Base-by-base conservation (phyloP, 2,888 invertebrate species). In the Caenorhabditis wallacei region DNA sequence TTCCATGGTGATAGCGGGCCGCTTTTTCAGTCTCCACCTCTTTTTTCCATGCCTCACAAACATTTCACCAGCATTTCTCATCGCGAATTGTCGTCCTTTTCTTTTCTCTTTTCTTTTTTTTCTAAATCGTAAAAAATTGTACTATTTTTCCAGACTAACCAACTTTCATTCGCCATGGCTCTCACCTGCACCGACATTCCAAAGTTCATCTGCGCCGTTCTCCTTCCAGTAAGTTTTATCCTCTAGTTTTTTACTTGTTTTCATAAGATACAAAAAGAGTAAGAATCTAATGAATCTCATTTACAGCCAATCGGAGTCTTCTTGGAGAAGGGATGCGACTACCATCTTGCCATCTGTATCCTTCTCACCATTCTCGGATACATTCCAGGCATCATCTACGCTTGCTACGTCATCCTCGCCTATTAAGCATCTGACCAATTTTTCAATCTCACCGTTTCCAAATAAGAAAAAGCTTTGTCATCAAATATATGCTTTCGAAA, bases 341-440 rank as follows among this genome's bases (percentile, higher is more conserved):
- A 85, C 61, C 85, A 88, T 63, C 71, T 88, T 68, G 86, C 86
- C 51, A 88, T 88, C 80, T 80, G 79, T 74, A 88, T 88, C 57
- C 83, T 88, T 18, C 85, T 88, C 64, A 88, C 88, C 18, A 80
- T 88, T 16, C 87, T 88, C 54, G 88, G 88, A 63, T 88, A 86
- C 82, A 88, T 88, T 37, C 88, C 88, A 18, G 88, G 88, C 48
- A 84, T 87, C 70, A 87, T 88, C 64, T 79, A 88, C 72, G 88
- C 88, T 37, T 79, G 79, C 71, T 79, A 79, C 57, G 30, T 71
- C 71, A 79, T 71, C 66, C 64, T 79, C 51, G 79, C 79, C 57
- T 66, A 79, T 57, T 71, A 71, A 78, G 56, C 35, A 46, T 43
- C 13, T 30, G 13, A 56, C n/a, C 11, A 26, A 37, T 30, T 35